Evolutionary conservation across 2,797 vertebrate species (phyloP).

Genomic region (Clarias pachynema): DNA sequence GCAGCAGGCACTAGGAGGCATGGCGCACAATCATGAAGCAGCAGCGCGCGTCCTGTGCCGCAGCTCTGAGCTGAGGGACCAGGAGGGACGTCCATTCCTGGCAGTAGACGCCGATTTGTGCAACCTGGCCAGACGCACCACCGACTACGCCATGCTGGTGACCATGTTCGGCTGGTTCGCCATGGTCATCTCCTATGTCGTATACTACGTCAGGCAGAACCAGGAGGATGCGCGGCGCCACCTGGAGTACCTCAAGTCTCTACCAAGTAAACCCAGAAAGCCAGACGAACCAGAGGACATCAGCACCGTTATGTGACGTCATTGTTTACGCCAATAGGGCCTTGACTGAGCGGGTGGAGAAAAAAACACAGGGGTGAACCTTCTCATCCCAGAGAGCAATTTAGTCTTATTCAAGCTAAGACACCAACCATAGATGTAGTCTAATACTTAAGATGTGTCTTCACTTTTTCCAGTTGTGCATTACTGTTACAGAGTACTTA

Average conservation of each 20-base stretch:
- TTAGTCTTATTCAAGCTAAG: slow-evolving; percentile 30
- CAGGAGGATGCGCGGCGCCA: slow-evolving; percentile 96
- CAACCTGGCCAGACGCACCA: slow-evolving; percentile 95
- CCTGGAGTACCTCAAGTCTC: slow-evolving; percentile 99
- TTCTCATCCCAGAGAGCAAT: slow-evolving; percentile 45
- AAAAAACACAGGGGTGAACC: slow-evolving; percentile 9
- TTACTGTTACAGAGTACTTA: slow-evolving; percentile 52
- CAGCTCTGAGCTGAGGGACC: slow-evolving; percentile 89
- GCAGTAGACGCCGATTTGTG: slow-evolving; percentile 93
- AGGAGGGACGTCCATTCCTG: slow-evolving; percentile 88
- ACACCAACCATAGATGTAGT: slow-evolving; percentile 49
- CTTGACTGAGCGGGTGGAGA: neutral
- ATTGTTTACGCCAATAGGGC: slow-evolving; percentile 41
- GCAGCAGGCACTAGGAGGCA: slow-evolving; percentile 93
- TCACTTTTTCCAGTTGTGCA: slow-evolving; percentile 54
- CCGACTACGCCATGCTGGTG: slow-evolving; percentile 98
- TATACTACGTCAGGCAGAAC: slow-evolving; percentile 97
- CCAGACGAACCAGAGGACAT: slow-evolving; percentile 94
- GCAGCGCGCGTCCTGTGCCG: slow-evolving; percentile 91
- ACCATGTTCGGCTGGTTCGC: slow-evolving; percentile 99
- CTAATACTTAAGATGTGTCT: slow-evolving; percentile 47
- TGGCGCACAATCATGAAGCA: slow-evolving; percentile 94
- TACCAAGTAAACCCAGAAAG: slow-evolving; percentile 98
- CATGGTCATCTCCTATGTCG: slow-evolving; percentile 98
- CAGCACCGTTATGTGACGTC: slow-evolving; percentile 92